Evolutionary conservation across 2,888 invertebrate genomes (phyloP).

Genomic region (Punctoribates punctum): DNA sequence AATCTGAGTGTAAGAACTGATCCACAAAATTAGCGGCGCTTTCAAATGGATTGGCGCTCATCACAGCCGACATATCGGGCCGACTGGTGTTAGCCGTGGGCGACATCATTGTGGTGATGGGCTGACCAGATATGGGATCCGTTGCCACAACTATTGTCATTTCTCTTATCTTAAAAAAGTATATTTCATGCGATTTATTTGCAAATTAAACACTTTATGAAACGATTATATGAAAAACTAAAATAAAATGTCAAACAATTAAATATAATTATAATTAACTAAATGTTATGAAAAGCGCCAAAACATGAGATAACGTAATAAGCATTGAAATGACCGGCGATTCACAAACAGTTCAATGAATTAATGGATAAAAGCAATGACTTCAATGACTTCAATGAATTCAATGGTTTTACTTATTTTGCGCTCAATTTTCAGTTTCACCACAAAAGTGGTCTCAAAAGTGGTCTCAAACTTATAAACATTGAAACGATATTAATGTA

Average conservation of each 20-base stretch:
- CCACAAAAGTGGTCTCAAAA: not conserved
- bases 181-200: not conserved
- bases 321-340: constrained; percentile 5
- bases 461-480: not conserved
- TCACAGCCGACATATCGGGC: constrained; percentile 18
- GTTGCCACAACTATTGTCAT: constrained; percentile 8
- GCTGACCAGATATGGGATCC: not conserved
- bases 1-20: constrained; percentile 66
- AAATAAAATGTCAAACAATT: not conserved
- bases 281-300: not conserved
- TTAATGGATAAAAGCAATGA: not conserved
- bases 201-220: not conserved
- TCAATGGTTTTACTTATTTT: no score
- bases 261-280: not conserved
- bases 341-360: not conserved
- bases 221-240: not conserved
- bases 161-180: no score
- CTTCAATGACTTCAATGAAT: not conserved
- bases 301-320: not conserved
- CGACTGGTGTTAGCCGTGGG: not conserved
- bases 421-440: not conserved
- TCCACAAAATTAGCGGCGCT: constrained; percentile 75
- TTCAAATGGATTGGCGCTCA: constrained; percentile 55
- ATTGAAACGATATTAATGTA: not conserved
- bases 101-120: not conserved